A percentile compares a stretch with the other conserved stretches of the same genome.
phyloP scores from a whole-genome alignment of 2,888 invertebrate species.

The Sinodicranocentrus sp. region DNA sequence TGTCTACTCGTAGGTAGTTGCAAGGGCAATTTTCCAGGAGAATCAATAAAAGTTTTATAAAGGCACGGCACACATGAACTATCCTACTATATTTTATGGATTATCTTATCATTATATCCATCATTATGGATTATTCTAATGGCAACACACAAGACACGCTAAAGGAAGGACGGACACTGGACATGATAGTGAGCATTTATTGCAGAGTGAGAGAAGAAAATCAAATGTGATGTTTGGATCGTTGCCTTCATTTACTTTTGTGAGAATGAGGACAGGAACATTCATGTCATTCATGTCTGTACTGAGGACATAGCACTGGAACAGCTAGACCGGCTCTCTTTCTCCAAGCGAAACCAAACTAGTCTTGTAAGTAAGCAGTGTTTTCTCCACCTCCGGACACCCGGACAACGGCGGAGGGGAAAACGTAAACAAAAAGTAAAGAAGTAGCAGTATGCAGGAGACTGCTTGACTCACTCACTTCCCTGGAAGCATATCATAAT shows the following conservation, averaged over 20 bases:
- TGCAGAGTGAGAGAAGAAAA: too few relatives aligned
- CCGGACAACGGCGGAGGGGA: conserved; percentile 43
- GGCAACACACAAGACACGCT: neutral
- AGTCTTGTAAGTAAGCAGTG: neutral
- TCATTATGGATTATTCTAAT: neutral
- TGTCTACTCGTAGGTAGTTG: neutral
- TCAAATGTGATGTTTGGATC: too few relatives aligned
- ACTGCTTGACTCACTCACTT: conserved; percentile 17
- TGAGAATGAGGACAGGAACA: conserved; percentile 42
- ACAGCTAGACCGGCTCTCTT: neutral
- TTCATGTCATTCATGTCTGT: neutral
- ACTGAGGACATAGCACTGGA: neutral
- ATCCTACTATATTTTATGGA: too few relatives aligned
- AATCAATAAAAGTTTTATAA: too few relatives aligned
- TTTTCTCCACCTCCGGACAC: conserved; percentile 24
- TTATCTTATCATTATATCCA: too few relatives aligned
- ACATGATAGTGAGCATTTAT: too few relatives aligned
- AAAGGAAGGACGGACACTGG: neutral
- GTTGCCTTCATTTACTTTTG: neutral
- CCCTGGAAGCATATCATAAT: conserved; percentile 2
- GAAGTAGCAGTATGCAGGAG: neutral
- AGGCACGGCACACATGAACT: too few relatives aligned
- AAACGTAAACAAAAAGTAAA: conserved; percentile 44
- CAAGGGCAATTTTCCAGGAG: too few relatives aligned
- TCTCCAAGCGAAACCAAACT: neutral